Percentiles rank a stretch among this genome's conserved stretches.
Evolutionary conservation across 64 coral and sea anemone species (phyloP).

Genomic region (Platygyra sinensis): DNA sequence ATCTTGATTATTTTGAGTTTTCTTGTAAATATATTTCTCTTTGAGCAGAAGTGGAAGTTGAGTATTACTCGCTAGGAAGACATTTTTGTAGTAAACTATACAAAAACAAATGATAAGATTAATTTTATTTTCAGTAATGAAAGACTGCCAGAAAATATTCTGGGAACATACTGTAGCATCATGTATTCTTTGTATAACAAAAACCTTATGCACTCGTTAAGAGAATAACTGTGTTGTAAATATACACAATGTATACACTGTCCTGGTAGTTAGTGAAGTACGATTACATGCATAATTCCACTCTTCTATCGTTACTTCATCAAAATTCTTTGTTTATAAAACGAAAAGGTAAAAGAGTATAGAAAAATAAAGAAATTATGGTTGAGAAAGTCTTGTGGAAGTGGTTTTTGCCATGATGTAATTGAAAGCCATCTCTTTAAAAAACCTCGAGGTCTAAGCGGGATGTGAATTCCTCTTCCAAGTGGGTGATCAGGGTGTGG

Average conservation of each 20-base stretch:
- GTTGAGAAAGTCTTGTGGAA: neutral
- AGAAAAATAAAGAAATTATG: neutral
- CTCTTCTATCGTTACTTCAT: neutral
- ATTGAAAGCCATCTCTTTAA: no score
- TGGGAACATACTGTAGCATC: neutral
- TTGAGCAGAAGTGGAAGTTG: neutral
- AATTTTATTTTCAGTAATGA: neutral
- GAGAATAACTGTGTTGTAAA: neutral
- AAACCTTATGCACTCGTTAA: neutral
- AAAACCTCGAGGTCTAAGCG: no score
- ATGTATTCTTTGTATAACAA: neutral
- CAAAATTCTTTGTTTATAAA: neutral
- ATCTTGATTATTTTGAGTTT: neutral
- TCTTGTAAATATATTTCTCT: neutral
- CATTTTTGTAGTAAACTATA: neutral
- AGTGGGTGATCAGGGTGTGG: no score
- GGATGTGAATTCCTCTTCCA: no score
- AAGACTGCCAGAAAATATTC: neutral
- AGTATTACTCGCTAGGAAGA: neutral
- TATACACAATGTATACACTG: neutral
- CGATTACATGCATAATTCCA: neutral
- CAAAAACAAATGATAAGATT: neutral
- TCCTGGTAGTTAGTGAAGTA: neutral
- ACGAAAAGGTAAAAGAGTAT: neutral
- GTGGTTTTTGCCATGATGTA: neutral